Base-by-base conservation (phyloP, 1,140 invertebrate species). In the Drosophila seguyi region DNA sequence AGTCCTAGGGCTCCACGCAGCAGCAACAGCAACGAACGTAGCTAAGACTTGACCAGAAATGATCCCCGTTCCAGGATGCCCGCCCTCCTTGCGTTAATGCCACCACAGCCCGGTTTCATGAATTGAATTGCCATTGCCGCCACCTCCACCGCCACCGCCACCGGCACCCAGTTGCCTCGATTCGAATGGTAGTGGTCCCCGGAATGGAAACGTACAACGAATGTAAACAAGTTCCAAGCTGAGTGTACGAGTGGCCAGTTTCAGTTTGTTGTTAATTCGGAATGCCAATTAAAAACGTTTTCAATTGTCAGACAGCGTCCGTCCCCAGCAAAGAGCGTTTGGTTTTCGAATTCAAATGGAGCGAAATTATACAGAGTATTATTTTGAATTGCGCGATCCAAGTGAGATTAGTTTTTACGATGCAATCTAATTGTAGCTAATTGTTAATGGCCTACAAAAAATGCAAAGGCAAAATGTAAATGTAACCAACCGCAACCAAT, bases 351-450 rank as follows among this genome's bases (percentile, higher is more conserved):
- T 55, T 48, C 31, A 42, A 62, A 50, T 55, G 50, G 44, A 73
- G 69, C 63, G 20, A 69, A 69, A 74, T 50, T 62, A 77, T 79
- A 84, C 75, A 86, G 53, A 86, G 75, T 75, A 82, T 82, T 79
- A 68, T 79, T 87, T 86, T 18, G 41, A 47, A 65, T 67, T 79
- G 71, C 50, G 63, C 56, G 63, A 71, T 71, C 39, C 38, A 80
- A 53, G 61, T 73, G 73, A 65, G 67, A 85, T 65, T 87, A 87
- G 83, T 87, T 90, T 78, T 78, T 62, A 81, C 75, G 63, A 81
- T 53, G 73, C 76, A 90, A 88, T 90, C 61, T 72, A 88, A 88
- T 88, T 88, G 85, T 88, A 87, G 79, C 65, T 74, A 71, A 79
- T 65, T 79, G 65, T 86, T 75, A 79, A 87, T 82, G 55, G 69